phyloP scores from a whole-genome alignment of 2,888 invertebrate genomes.

The Diarsia rubi region DNA sequence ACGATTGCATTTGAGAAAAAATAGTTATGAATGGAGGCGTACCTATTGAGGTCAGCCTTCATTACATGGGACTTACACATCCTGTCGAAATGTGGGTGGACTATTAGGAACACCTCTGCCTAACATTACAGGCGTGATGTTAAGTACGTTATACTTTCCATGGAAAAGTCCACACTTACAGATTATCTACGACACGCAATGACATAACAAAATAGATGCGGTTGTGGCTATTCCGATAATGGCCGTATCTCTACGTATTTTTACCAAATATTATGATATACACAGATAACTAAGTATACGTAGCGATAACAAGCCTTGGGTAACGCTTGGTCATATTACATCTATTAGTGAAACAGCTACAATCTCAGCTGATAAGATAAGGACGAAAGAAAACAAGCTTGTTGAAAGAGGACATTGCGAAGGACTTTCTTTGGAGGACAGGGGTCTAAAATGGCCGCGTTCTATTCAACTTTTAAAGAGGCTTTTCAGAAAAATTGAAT shows the following conservation, averaged over 20 bases:
- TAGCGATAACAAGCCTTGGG: constrained; percentile 10
- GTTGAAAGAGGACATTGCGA: constrained; percentile 3
- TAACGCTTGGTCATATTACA: constrained; percentile 33
- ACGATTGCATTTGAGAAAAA: too few species aligned
- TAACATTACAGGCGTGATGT: too few species aligned
- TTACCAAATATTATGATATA: constrained; percentile 37
- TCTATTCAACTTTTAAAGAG: too few species aligned
- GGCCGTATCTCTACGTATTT: constrained; percentile 45
- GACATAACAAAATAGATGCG: constrained; percentile 13
- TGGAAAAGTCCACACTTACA: constrained; percentile 12
- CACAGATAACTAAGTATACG: constrained; percentile 35
- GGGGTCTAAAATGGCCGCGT: neutral
- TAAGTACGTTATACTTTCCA: neutral
- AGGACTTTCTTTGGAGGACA: neutral
- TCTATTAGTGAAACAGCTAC: constrained; percentile 8
- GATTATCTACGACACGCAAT: constrained; percentile 7
- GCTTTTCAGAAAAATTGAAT: too few species aligned
- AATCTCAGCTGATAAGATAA: constrained; percentile 52
- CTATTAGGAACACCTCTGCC: too few species aligned
- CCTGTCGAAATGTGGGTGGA: too few species aligned
- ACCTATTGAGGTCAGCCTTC: too few species aligned
- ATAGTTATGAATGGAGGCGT: too few species aligned
- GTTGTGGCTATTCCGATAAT: constrained; percentile 23
- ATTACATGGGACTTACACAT: too few species aligned
- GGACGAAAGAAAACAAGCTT: constrained; percentile 9